Base-by-base conservation (phyloP, 1,140 invertebrate genomes). In the Drosophila carrolli region DNA sequence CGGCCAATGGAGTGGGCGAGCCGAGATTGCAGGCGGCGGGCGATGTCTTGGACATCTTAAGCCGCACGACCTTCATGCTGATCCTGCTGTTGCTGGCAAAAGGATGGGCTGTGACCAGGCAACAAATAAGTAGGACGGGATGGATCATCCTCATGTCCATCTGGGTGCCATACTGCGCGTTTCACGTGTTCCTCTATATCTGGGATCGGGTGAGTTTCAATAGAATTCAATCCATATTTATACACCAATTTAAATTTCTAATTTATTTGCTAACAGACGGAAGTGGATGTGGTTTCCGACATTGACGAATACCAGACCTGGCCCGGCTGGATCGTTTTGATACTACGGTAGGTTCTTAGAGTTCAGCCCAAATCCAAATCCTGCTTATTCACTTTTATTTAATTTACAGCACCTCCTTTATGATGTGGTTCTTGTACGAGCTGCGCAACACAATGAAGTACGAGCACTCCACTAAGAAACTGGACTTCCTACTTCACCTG, bases 241-340 rank as follows among this genome's bases (percentile, higher is more conserved):
- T 23, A 23, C 0, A 46, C 3, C 29, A 32, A 27, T 61, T 14
- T 27, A 44, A 51, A 4, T 46, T 0, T 1, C 0, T 35, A 14
- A 11, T 41, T 67, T 48, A 3, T 13, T 53, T 43, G 3, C 16
- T 58, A 95, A 19, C 91, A 98, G 97, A 98, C 96, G 44, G 97
- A 98, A 94, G 96, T 99, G 37, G 97, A 99, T 93, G 97, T 98
- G 46, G 97, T 99, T 81, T 97, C 98, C 93, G 98, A 99, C 88
- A 97, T 98, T 57, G 98, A 99, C 92, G 97, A 98, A 89, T 99
- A 98, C 93, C 97, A 99, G 93, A 99, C 98, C 7, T 98, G 97
- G 96, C 98, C 98, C 4, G 98, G 98, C 4, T 98, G 97, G 96
- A 94, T 99, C 47, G 98, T 98, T 43, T 94, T 99, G 1, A 95